Evolutionary conservation across 2,888 invertebrate species (phyloP).

Genomic region (Bembecia ichneumoniformis): DNA sequence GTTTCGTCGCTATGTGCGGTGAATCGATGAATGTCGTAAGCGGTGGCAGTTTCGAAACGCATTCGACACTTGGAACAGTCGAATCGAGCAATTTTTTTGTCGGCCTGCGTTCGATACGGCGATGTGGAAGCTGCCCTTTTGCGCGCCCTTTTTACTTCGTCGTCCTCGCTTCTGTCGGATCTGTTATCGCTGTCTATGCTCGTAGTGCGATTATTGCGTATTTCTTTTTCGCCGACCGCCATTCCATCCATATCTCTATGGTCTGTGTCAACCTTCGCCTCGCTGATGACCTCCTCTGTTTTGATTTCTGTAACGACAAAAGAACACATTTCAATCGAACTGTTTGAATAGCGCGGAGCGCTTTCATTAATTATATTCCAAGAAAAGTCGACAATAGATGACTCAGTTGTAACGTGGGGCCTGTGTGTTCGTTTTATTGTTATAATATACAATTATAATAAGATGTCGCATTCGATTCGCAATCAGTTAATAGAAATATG

Average conservation of each 20-base stretch:
- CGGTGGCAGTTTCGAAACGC: constrained; percentile 80
- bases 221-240: constrained; percentile 41
- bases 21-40: constrained; percentile 79
- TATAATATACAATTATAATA: constrained; percentile 37
- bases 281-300: constrained; percentile 61
- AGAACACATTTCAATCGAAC: constrained; percentile 20
- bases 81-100: constrained; percentile 56
- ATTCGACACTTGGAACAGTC: constrained; percentile 82
- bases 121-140: constrained; percentile 57
- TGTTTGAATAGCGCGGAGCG: constrained; percentile 60
- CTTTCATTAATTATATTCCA: constrained; percentile 64
- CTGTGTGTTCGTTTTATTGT: constrained; percentile 32
- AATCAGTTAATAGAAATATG: constrained; percentile 49
- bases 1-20: constrained; percentile 74
- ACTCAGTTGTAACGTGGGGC: constrained; percentile 49
- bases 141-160: constrained; percentile 42
- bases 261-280: constrained; percentile 54
- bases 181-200: constrained; percentile 72
- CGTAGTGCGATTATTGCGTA: constrained; percentile 46
- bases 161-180: constrained; percentile 69
- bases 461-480: constrained; percentile 34
- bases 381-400: constrained; percentile 67
- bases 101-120: constrained; percentile 45
- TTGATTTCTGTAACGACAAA: constrained; percentile 69
- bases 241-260: constrained; percentile 39